Conservation (phyloP, 2,797 vertebrate genomes). For the Lagodon rhomboides region DNA sequence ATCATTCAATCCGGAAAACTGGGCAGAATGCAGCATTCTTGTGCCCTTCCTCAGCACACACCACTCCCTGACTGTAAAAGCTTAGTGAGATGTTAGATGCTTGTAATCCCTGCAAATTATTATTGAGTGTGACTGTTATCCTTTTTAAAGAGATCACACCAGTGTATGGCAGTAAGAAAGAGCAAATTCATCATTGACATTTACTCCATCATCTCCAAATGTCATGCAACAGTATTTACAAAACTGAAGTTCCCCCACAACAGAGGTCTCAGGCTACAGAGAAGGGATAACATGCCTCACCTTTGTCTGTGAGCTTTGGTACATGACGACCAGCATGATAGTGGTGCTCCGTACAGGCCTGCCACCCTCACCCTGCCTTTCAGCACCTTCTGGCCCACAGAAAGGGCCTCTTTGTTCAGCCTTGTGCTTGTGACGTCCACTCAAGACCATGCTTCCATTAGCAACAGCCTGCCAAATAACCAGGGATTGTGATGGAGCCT, state of each 20-base stretch:
- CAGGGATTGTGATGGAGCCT: conserved; percentile 84
- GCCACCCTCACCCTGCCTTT: conserved; percentile 87
- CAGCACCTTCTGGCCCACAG: conserved; percentile 86
- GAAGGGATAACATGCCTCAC: conserved; percentile 58
- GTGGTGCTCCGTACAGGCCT: conserved; percentile 73
- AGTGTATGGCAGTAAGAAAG: conserved; percentile 4
- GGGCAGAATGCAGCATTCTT: conserved; percentile 34
- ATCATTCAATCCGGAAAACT: conserved; percentile 70
- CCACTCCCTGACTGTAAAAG: conserved; percentile 45
- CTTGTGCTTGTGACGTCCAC: conserved; percentile 77
- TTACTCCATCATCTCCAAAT: conserved; percentile 17
- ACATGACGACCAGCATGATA: conserved; percentile 77
- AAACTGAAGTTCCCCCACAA: conserved; percentile 19
- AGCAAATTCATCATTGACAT: not conserved
- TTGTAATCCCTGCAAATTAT: conserved; percentile 40
- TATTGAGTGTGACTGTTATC: conserved; percentile 38
- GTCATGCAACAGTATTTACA: conserved; percentile 10
- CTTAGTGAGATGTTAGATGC: conserved; percentile 57
- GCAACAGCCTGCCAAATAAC: conserved; percentile 83
- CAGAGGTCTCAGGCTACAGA: conserved; percentile 18
- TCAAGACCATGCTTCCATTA: conserved; percentile 81
- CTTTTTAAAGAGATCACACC: conserved; percentile 24
- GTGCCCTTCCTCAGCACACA: conserved; percentile 13
- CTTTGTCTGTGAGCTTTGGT: conserved; percentile 72
- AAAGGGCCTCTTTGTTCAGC: conserved; percentile 86